Evolutionary conservation across 2,797 vertebrate species (phyloP), one percentile per base, ranked within the genome.

Genomic region (Cacajao melanocephalus): DNA sequence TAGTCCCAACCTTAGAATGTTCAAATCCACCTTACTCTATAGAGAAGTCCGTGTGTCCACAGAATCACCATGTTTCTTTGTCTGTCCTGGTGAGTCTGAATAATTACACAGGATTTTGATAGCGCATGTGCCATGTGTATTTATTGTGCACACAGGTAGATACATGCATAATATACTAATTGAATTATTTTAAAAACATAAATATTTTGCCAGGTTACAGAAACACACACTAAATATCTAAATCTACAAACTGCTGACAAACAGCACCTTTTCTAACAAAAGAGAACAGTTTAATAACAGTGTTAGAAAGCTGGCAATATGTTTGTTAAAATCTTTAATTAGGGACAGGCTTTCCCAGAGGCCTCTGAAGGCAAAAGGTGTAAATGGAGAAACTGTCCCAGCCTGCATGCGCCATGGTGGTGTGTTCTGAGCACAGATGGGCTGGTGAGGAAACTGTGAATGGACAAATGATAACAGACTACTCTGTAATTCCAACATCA

Each of bases 311-410:
- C 98, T 98, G 98, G 98, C 98, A 99, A 98, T 98, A 98, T 98
- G 98, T 98, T 99, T 99, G 99, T 99, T 99, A 98, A 99, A 99
- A 99, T 98, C 98, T 99, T 99, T 99, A 99, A 99, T 99, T 99
- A 99, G 98, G 98, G 97, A 99, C 98, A 98, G 98, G 97, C 98
- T 97, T 97, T 99, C 98, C 98, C 98, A 82, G 96, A 98, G 98
- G 99, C 98, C 96, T 30, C 94, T 97, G 97, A 98, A 98, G 98
- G 98, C 98, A 98, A 98, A 98, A 99, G 98, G 98, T 99, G 98
- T 98, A 98, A 99, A 99, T 98, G 96, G 98, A 98, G 98, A 97
- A 97, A 98, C 93, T 39, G 88, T 98, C 98, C 98, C 97, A 97
- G 98, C 97, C 98, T 99, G 98, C 86, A 44, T 50, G 72, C 84